Conservation (phyloP, 2,113 vertebrate genomes). For the Coryphaenoides rupestris region DNA sequence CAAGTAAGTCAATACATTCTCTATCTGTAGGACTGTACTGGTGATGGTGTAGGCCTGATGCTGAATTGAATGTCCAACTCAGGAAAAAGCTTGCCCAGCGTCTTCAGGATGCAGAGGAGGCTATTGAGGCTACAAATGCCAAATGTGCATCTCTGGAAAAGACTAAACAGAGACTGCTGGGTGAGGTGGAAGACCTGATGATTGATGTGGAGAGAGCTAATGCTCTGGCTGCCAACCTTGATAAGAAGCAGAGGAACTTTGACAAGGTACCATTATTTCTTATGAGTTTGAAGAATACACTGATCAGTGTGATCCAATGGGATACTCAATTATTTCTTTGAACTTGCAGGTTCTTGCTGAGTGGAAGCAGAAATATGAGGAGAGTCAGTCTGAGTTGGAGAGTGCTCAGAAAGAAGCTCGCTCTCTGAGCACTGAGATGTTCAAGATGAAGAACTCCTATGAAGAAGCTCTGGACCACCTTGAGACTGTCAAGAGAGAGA, state of each 20-base stretch:
- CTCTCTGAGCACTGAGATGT: constrained; percentile 79
- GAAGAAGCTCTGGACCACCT: constrained; percentile 83
- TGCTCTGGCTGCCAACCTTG: constrained; percentile 63
- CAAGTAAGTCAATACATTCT: constrained; percentile 47
- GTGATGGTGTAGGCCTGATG: background rate
- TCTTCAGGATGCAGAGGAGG: constrained; percentile 70
- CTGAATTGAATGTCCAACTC: background rate
- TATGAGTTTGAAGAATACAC: no score
- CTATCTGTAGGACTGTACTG: background rate
- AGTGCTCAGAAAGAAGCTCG: constrained; percentile 76
- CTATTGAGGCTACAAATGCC: constrained; percentile 66
- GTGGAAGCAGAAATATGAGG: constrained; percentile 82
- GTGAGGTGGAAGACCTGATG: constrained; percentile 71
- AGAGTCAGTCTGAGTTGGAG: constrained; percentile 78
- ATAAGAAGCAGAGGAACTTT: constrained; percentile 75
- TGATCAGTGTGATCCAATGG: no score
- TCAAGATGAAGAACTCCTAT: constrained; percentile 84
- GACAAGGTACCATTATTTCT: constrained; percentile 54
- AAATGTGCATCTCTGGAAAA: constrained; percentile 72
- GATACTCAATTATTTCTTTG: background rate
- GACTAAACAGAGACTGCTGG: constrained; percentile 64
- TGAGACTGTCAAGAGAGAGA: constrained; percentile 81
- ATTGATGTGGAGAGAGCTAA: constrained; percentile 72
- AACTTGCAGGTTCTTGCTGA: constrained; percentile 74
- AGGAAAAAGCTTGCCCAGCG: constrained; percentile 73